A percentile compares a stretch with the other conserved stretches of the same genome.
These are phyloP conservation scores for Peromyscus melanophrys DNA, from an alignment of 2,797 vertebrate species.

Conservation along the genomic window DNA sequence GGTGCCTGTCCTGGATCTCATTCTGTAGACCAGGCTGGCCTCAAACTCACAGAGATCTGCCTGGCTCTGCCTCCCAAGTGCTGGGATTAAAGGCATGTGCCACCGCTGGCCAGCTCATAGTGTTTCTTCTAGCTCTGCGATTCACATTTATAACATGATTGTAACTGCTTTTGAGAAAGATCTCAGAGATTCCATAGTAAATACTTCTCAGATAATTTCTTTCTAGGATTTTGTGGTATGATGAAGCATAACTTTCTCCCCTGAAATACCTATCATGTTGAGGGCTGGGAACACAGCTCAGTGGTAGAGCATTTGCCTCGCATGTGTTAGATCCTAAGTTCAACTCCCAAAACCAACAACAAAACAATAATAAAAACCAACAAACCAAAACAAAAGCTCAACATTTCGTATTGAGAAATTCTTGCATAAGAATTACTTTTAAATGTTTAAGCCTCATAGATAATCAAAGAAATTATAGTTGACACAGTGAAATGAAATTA, in stretches of 20 bases:
- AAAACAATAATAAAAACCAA: neutral
- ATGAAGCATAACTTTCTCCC: slow-evolving; percentile 5
- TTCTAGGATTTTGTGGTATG: neutral
- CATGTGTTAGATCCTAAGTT: neutral
- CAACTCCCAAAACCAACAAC: neutral
- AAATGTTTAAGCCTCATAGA: neutral
- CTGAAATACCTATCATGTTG: neutral
- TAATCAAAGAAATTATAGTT: neutral
- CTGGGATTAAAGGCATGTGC: no score
- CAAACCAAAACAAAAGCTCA: neutral
- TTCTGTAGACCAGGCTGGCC: no score
- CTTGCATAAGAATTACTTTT: slow-evolving; percentile 11
- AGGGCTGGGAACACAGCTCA: neutral
- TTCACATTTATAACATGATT: slow-evolving; percentile 43
- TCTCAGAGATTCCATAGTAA: slow-evolving; percentile 21
- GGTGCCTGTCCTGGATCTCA: no score
- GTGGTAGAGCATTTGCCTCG: neutral
- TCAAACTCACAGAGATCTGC: no score
- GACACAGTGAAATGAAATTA: slow-evolving; percentile 37
- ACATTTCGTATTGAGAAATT: neutral
- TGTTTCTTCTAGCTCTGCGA: slow-evolving; percentile 33
- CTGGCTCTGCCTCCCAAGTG: no score
- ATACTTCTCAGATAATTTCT: slow-evolving; percentile 58
- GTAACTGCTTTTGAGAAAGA: slow-evolving; percentile 49
- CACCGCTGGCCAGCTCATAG: neutral